Base-by-base conservation (phyloP, 2,113 vertebrate species). In the Neogale vison region DNA sequence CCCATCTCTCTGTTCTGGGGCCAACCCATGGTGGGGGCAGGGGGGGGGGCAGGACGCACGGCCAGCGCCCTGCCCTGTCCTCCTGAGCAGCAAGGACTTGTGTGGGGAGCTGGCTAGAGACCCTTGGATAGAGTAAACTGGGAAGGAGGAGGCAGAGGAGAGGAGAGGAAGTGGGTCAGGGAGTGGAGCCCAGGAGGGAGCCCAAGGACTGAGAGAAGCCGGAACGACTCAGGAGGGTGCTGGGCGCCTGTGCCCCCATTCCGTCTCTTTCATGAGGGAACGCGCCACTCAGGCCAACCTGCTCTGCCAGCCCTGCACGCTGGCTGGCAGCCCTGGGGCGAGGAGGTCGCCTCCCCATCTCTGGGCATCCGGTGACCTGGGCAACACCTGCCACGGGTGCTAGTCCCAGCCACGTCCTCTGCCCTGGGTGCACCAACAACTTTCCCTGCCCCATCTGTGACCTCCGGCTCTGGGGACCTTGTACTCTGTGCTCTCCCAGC, bases 91-190 rank as follows among this genome's bases (percentile, higher is more conserved):
- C 36, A 21, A 85, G 59, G 65, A 67, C 57, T 4, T 34, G 74
- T 15, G 57, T 10, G 21, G 29, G 0, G 29, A 59, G 57, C 57
- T 24, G 31, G 26, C 6, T 26, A 8, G 26, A 63, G 63, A 71
- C 57, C 4, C 1, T 20, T 45, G 71, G 71, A n/a, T 1, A 31
- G 61, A 47, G 45, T 3, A 39, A 13, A 11, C 42, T 13, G 52
- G 52, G 72, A 61, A 77, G 67, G 21, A 23, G 36, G 59, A 34
- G 86, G 80, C 52, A 36, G 50, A 74, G 59, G 34, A 85, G 86
- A 71, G 34, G n/a, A 83, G 45, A 95, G 36, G 91, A 97, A 91
- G 61, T 15, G 77, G 96, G 94, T 90, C 79, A 74, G 89, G 86
- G 72, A 92, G 47, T 72, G 10, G 52, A 39, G 9, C 7, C 52